Base-by-base conservation (phyloP, 2,888 invertebrate species). In the Dendrolimus pini region DNA sequence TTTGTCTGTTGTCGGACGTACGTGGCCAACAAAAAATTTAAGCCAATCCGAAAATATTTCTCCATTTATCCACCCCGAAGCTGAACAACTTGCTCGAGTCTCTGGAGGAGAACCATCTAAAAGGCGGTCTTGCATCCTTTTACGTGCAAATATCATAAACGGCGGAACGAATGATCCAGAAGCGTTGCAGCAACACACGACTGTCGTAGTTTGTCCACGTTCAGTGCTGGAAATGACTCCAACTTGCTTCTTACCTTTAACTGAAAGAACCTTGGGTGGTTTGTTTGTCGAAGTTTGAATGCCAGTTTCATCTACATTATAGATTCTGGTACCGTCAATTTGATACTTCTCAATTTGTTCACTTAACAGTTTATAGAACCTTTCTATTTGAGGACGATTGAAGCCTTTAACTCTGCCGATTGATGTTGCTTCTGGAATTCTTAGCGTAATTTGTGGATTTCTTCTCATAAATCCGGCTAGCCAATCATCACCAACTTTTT, bases 141-240 rank as follows among this genome's bases (percentile, higher is more conserved):
- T 74, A 59, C 75, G 63, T 1, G 65, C 66, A 57, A 74, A 77
- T 61, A 77, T 73, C 41, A 77, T 60, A 59, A 69, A 71, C 52
- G 75, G 76, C 63, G 77, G 75, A 41, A 76, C 58, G 66, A 71
- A 77, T 18, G 65, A 64, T 53, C 72, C 75, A 60, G 69, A 65
- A 52, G 71, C 70, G 67, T 68, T 74, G 61, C 68, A 72, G 56
- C 70, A 70, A 54, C 70, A 61, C 12, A 72, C 61, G 53, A 69
- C 61, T 7, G 72, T 72, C 10, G 69, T 71, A 57, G 68, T 56
- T 65, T 71, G 60, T 56, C 67, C 67, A 61, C 66, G 61, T 63
- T 72, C 67, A 59, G 62, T 61, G 61, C 66, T 68, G 30, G 65
- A 55, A 14, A 60, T 60, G 54, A 56, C 53, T 55, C 55, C 56